Conservation (phyloP, 2,797 vertebrate species). For the Pipistrellus kuhlii region DNA sequence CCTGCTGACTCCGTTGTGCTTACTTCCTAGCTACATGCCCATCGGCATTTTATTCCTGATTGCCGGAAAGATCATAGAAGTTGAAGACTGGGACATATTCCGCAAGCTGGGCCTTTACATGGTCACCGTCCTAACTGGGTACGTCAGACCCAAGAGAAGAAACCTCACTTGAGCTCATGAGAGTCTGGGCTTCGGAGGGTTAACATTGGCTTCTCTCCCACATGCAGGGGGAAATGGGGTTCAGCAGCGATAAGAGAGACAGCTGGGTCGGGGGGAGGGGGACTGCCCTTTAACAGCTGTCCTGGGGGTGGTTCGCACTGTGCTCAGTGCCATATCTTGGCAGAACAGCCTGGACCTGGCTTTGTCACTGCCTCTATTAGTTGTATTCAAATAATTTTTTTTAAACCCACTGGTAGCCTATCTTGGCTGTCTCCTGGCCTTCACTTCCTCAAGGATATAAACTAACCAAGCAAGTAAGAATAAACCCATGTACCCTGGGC, state of each 20-base stretch:
- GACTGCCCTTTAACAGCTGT: conserved; percentile 62
- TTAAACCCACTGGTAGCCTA: conserved; percentile 13
- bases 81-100: conserved; percentile 99
- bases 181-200: neutral
- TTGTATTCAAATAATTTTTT: conserved; percentile 67
- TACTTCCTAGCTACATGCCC: conserved; percentile 96
- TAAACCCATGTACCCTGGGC: neutral
- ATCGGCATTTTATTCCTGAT: conserved; percentile 97
- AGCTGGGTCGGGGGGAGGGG: neutral
- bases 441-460: conserved; percentile 34
- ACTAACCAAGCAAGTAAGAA: neutral
- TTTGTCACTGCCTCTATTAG: conserved; percentile 53
- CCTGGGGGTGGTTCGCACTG: conserved; percentile 45
- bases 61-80: conserved; percentile 98
- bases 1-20: conserved; percentile 43
- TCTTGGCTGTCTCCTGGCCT: neutral
- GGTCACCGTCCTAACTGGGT: conserved; percentile 98
- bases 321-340: conserved; percentile 68
- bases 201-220: conserved; percentile 55
- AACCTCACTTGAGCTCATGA: neutral
- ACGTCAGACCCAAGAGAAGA: conserved; percentile 81
- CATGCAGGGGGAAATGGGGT: conserved; percentile 20
- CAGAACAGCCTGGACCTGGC: conserved; percentile 73
- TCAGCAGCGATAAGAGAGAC: conserved; percentile 57
- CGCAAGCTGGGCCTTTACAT: conserved; percentile 98